Base-by-base conservation (phyloP, 92 coral and sea anemone genomes). In the Phenganax stokvisi region DNA sequence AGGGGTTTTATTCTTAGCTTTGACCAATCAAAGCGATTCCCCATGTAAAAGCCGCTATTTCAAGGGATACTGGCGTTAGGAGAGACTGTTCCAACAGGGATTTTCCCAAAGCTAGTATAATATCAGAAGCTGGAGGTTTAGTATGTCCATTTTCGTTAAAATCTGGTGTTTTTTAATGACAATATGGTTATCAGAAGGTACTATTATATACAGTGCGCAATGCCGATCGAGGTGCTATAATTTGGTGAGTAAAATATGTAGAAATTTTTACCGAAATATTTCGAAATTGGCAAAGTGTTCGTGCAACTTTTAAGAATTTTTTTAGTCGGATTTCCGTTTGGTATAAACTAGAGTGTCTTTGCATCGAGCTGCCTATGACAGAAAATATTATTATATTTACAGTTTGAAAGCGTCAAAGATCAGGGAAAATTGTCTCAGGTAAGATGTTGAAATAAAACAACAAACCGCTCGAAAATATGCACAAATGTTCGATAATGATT, bases 21-120 rank as follows among this genome's bases (percentile, higher is more conserved):
- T 9, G 55, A 75, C 81, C 81, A 76, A 76, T 76, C 55, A 76
- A 27, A 56, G 71, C 81, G 81, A 76, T 76, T 75, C 81, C 81
- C 81, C 64, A 13, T 25, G 51, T 12, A 30, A 9, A 9, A 15
- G 59, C 31, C 17, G 61, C 59, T 73, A 54, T 56, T 54, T 54
- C 80, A 57, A 75, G 80, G 13, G 16, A 75, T 27, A 6, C 64
- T 75, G 77, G 77, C 28, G 16, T 73, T 56, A 51, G 30, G 30
- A 25, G 65, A 0, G 12, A 47, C 11, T n/a, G 53, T 44, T 1
- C 60, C 55, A 3, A 17, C 55, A 7, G 81, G 81, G 81, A 58
- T 76, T 76, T 76, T 58, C 81, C 81, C 81, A 76, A 10, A 17
- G 70, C 47, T 47, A 29, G 20, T 16, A 55, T 57, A n/a, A 58